Base-by-base conservation (phyloP, 2,797 vertebrate genomes). In the Natrix natrix region DNA sequence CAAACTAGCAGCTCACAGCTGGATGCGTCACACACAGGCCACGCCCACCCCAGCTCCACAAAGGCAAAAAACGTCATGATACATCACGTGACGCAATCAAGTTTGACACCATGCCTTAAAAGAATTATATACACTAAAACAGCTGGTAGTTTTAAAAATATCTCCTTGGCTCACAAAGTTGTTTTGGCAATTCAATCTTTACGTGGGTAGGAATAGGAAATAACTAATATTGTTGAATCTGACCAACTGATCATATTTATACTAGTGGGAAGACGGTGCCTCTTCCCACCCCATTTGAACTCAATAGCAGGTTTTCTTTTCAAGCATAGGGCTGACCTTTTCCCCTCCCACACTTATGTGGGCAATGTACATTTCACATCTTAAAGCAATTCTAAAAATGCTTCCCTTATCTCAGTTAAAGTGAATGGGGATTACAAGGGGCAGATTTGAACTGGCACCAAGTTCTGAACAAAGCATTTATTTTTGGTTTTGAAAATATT, bases 271-370 rank as follows among this genome's bases (percentile, higher is more conserved):
- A 12, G n/a, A 86, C 24, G 0, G 83, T 78, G n/a, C 48, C n/a
- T 86, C 87, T 59, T 93, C 87, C 92, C 48, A 91, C 56, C 55
- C 7, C 69, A 88, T 83, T 24, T 56, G n/a, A 83, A 8, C 66
- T 91, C 87, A 93, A 89, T 20, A 8, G 16, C 90, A 88, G n/a
- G 90, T 78, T 93, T 91, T 91, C 91, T 93, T 43, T 12, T 26
- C 26, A 63, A 56, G 32, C 11, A 60, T n/a, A 88, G 63, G 1
- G 28, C 86, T 91, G 57, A 32, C 90, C 66, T 83, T 61, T 89
- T 17, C 12, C 17, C 26, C 32, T 20, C 32, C 74, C 28, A n/a
- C 14, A 83, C 48, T 78, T 91, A 83, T 48, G 57, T 63, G 57
- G 59, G 16, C 61, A 32, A 56, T 93, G 91, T 91, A 83, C 24